Base-by-base conservation (phyloP, 2,113 vertebrate genomes). In the Arothron firmamentum region DNA sequence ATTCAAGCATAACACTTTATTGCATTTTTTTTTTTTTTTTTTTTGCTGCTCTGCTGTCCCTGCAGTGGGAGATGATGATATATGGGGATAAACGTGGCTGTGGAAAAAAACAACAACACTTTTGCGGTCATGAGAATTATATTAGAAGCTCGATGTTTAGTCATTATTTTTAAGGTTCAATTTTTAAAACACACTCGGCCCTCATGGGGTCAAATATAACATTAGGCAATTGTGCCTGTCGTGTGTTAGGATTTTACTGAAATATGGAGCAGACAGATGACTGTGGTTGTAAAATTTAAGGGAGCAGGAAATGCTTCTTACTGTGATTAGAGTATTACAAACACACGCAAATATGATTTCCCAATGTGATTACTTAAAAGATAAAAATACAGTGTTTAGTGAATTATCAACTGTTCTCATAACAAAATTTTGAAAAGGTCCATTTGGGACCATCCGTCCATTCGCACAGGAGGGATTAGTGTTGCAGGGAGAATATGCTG, bases 21-120 rank as follows among this genome's bases (percentile, higher is more conserved):
- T 84, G 63, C 65, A 65, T 80, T 78, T 75, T 80, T 80, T 75
- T 59, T 80, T 78, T 75, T 80, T 80, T 75, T 59, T 16, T 69
- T 56, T 64, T 62, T 16, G 15, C 64, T 71, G 19, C 62, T 73
- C 52, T 19, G 18, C 52, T 51, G 72, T 83, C 75, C 72, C 77
- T n/a, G 23, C 63, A 79, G 77, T 53, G 63, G 19, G 46, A 70
- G 59, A 77, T 84, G 83, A 85, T 87, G 78, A 80, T 80, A 78
- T 87, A 81, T 86, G 76, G 56, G 77, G 68, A 61, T 72, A 67
- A 66, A 52, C n/a, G 18, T 42, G 34, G 34, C 34, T 38, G 10
- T 12, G 34, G 3, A 31, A 38, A 38, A 38, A 38, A 38, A 38
- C 11, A 38, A 23, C 79, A 69, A 19, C 61, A 52, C 62, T 66